Conservation (phyloP, 2,797 vertebrate species). For the Lerista edwardsae region DNA sequence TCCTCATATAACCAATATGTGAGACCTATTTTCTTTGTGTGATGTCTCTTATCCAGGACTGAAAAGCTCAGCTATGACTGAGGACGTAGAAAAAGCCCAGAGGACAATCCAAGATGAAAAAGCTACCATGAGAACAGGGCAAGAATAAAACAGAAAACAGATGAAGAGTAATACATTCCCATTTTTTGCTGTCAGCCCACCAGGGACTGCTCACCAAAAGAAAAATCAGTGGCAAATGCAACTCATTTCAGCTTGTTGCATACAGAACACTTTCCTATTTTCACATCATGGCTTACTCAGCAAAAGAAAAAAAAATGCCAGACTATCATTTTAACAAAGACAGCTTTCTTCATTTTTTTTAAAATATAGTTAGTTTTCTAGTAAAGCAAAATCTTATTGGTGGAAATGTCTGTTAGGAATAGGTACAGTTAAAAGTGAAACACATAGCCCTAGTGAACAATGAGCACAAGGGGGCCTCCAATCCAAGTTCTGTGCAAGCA, state of each 20-base stretch:
- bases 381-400: not conserved
- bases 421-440: not conserved
- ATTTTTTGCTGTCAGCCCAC: conserved; percentile 54
- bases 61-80: conserved; percentile 21
- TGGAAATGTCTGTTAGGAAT: not conserved
- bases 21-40: not conserved
- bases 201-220: conserved; percentile 54
- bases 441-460: not conserved
- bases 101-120: conserved; percentile 56
- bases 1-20: not conserved
- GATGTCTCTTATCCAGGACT: conserved; percentile 25
- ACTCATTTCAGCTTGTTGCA: conserved; percentile 24
- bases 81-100: conserved; percentile 53
- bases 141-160: conserved; percentile 65
- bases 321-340: conserved; percentile 31
- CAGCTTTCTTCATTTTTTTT: not conserved
- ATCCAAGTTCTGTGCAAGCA: not conserved
- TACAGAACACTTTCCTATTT: not conserved
- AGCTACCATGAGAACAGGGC: conserved; percentile 56
- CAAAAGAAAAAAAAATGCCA: not conserved
- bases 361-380: too few relatives aligned
- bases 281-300: conserved; percentile 19
- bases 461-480: too few relatives aligned
- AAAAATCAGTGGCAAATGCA: conserved; percentile 56
- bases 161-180: conserved; percentile 60